Conservation (phyloP, 2,113 vertebrate genomes). For the Microcebus ravelobensis region DNA sequence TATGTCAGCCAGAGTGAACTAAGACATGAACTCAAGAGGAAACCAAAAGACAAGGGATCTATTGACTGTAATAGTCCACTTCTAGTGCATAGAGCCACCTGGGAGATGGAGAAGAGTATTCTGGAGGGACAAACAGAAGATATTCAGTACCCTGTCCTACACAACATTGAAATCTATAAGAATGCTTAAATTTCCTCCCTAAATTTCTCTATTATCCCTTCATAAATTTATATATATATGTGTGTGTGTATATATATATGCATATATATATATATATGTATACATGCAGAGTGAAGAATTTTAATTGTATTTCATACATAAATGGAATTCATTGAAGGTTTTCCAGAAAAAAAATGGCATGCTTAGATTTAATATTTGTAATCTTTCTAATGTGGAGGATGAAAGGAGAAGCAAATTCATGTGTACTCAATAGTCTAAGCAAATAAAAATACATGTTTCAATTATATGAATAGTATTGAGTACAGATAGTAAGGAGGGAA, state of each 20-base stretch:
- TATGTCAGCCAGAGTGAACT: not conserved
- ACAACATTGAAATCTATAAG: not conserved
- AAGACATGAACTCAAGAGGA: not conserved
- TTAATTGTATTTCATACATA: not conserved
- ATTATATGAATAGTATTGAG: not conserved
- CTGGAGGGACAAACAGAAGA: not conserved
- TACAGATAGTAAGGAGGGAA: not conserved
- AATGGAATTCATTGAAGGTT: not conserved
- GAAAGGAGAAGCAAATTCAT: not conserved
- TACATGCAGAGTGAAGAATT: not conserved
- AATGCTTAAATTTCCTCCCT: not conserved
- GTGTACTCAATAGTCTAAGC: not conserved
- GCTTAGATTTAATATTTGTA: not conserved
- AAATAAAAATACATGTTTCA: not conserved
- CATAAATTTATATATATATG: too few relatives aligned
- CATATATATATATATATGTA: too few relatives aligned
- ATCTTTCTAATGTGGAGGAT: not conserved
- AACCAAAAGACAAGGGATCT: not conserved
- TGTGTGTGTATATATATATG: too few relatives aligned
- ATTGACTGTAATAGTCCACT: rapidly evolving
- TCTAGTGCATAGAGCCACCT: not conserved
- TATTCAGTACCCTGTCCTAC: rapidly evolving
- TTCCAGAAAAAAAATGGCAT: not conserved
- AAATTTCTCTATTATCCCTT: not conserved
- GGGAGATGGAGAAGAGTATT: not conserved